Base-by-base conservation (phyloP, 2,113 vertebrate species). In the Morphnarchus princeps region DNA sequence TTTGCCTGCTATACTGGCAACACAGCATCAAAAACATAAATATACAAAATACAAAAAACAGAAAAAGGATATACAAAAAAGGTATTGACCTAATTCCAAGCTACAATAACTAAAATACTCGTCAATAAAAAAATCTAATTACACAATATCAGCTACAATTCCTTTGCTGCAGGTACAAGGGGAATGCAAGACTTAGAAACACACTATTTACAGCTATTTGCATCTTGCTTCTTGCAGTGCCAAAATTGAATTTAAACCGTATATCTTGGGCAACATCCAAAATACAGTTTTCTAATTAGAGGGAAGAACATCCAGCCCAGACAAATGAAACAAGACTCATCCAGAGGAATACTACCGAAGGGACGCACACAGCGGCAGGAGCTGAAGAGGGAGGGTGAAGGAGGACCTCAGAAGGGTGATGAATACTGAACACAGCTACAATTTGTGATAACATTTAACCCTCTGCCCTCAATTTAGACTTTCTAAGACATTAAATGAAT, bases 381-480 rank as follows among this genome's bases (percentile, higher is more conserved):
- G 63, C 32, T 29, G 72, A 34, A 42, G 38, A 66, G 59, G 80
- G 86, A 72, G 72, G 71, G 49, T 13, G n/a, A 54, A 71, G 71
- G 40, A 86, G 40, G 62, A 89, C 72, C 89, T 90, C 17, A 0
- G 29, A 82, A 94, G 87, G 85, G 80, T 96, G 95, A 97, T 97
- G 94, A 93, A 97, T 96, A 95, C 91, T 94, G 74, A 94, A 97
- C 96, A 97, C 91, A 92, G 96, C 94, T 93, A 95, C 95, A 93
- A 97, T 95, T 92, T 97, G 97, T 96, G 95, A 91, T 96, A 96
- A 96, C 96, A 92, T 97, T 97, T 98, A 97, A 97, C 97, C 96
- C 94, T 80, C 76, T 97, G 96, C 95, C 97, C 96, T 94, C 95
- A 97, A 96, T 97, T 97, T 95, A 87, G 96, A 85, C 84, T 87